Evolutionary conservation across 2,113 vertebrate species (phyloP), one percentile per base, ranked within the genome.

Genomic region (Catharus bicknelli): DNA sequence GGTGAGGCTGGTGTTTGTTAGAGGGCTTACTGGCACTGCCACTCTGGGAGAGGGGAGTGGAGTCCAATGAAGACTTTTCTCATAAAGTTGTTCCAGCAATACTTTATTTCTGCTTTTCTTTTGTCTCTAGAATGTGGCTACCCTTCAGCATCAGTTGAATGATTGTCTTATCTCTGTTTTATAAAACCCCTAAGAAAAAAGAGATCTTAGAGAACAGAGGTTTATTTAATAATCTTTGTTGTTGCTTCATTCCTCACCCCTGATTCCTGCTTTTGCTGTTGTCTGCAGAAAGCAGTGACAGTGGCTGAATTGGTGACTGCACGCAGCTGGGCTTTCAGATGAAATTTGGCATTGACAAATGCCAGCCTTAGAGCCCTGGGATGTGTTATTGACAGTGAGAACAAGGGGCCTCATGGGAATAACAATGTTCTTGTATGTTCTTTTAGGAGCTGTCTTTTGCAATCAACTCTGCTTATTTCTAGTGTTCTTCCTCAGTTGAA

Each of bases 271-370:
- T 83, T 85, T 90, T 91, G 67, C 75, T 92, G 30, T 36, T 88
- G 75, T 79, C 75, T 90, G 59, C 53, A 74, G 84, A 69, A 93
- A 84, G 51, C 21, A 58, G 45, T 61, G 72, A 25, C 26, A 4
- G 77, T 55, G 67, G 16, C 45, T 76, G 86, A 55, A 77, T 2
- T 80, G 53, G 83, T 90, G 83, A 51, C 74, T 92, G 74, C 66
- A 73, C 81, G 63, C 45, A 86, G 58, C 43, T 19, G 77, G 63
- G 72, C 40, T 90, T 94, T 92, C 75, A 74, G 68, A 88, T 91
- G 67, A 74, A 70, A 87, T 92, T 40, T 96, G 84, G 55, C 89
- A 63, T 50, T 91, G 94, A 83, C 70, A 90, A 66, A 92, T 89
- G 72, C 83, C 67, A 89, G 82, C 59, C 70, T 91, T 0, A 1